These are phyloP conservation scores for Epinephelus moara DNA, from an alignment of 2,113 vertebrate species.

Conservation along the genomic window DNA sequence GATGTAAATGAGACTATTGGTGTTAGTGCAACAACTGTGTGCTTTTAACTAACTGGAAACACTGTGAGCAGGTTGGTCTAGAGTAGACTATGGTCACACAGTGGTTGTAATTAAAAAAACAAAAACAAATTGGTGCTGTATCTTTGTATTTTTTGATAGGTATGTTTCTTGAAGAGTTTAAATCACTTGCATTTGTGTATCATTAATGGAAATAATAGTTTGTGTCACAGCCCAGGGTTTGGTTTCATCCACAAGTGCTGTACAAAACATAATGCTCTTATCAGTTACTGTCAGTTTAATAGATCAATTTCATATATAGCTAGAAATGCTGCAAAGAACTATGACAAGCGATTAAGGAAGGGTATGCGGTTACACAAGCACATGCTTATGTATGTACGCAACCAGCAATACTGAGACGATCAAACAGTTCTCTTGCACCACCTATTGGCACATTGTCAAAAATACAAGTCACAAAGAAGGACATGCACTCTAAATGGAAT, in stretches of 20 bases:
- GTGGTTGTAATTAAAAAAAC: neutral
- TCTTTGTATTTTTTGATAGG: neutral
- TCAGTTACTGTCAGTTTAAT: neutral
- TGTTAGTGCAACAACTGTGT: neutral
- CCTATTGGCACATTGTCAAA: constrained; percentile 46
- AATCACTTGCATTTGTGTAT: neutral
- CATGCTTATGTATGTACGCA: neutral
- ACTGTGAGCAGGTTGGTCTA: neutral
- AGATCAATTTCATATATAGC: neutral
- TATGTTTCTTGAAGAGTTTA: neutral
- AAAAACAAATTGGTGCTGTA: neutral
- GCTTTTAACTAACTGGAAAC: neutral
- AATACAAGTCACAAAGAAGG: neutral
- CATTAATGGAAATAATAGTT: neutral
- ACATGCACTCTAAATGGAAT: neutral
- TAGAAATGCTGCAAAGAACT: neutral
- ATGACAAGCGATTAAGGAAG: neutral
- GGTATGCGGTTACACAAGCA: neutral
- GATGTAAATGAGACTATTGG: neutral
- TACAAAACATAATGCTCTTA: neutral
- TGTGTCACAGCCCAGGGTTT: neutral
- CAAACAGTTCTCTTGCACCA: constrained; percentile 59
- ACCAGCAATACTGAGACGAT: neutral
- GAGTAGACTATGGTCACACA: neutral
- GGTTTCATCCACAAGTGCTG: neutral